Conservation (phyloP, 2,888 invertebrate genomes). For the Heliconius ethilla region DNA sequence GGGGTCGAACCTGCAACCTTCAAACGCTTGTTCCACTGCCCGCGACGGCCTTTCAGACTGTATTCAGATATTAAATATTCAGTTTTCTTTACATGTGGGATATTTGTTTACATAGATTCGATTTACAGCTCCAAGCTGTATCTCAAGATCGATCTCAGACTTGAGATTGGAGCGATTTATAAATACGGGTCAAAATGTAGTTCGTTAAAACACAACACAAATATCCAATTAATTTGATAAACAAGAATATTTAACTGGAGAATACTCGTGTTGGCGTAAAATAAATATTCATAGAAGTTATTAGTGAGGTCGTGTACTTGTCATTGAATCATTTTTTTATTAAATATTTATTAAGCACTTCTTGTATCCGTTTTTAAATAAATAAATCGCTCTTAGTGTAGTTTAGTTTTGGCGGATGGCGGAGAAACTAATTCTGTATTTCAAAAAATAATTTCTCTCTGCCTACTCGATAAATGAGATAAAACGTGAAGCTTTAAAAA, state of each 20-base stretch:
- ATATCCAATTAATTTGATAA: slow-evolving; percentile 27
- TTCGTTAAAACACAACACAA: slow-evolving; percentile 10
- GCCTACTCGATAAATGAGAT: neutral
- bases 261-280: slow-evolving; percentile 10
- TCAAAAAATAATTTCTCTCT: too few relatives aligned
- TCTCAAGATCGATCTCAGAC: too few relatives aligned
- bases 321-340: neutral
- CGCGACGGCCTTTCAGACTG: too few relatives aligned
- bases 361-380: neutral
- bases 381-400: neutral
- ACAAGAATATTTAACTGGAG: slow-evolving; percentile 13
- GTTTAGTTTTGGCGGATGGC: too few relatives aligned
- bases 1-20: too few relatives aligned
- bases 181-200: neutral
- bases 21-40: too few relatives aligned
- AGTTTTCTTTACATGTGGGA: slow-evolving; percentile 48
- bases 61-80: slow-evolving; percentile 17
- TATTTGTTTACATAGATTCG: slow-evolving; percentile 23
- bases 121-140: too few relatives aligned
- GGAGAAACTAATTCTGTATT: too few relatives aligned
- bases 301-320: slow-evolving; percentile 1
- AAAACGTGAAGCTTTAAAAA: neutral
- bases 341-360: slow-evolving; percentile 7
- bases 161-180: too few relatives aligned
- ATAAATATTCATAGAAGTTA: slow-evolving; percentile 29